These are phyloP conservation scores for Dasyornis broadbenti DNA, from an alignment of 2,113 vertebrate species.

Conservation along the genomic window DNA sequence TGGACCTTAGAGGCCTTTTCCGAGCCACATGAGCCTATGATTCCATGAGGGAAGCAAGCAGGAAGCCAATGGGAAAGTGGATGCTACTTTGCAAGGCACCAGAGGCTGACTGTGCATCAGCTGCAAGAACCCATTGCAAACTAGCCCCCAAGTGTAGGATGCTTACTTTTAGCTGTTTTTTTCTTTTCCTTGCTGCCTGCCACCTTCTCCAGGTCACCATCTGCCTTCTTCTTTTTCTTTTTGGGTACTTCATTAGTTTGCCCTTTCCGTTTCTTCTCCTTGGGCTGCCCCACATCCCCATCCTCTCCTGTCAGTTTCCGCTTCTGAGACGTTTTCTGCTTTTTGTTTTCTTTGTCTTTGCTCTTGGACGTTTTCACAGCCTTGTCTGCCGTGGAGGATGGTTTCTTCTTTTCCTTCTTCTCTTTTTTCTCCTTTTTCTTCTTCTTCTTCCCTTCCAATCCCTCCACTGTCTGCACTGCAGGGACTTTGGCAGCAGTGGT, in stretches of 20 bases:
- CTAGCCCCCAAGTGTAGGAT: not conserved
- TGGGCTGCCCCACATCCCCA: conserved; percentile 16
- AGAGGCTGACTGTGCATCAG: not conserved
- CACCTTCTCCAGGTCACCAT: not conserved
- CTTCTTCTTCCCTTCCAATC: conserved; percentile 26
- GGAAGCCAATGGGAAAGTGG: not conserved
- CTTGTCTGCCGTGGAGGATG: not conserved
- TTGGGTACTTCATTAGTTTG: conserved; percentile 21
- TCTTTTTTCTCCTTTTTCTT: conserved; percentile 59
- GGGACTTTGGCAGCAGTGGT: not conserved
- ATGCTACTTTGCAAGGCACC: not conserved
- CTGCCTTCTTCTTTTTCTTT: conserved; percentile 63
- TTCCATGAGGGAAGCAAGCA: not conserved
- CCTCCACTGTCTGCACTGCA: not conserved
- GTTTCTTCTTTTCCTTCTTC: conserved; percentile 45
- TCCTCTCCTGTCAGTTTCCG: conserved; percentile 46
- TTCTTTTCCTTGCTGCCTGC: conserved; percentile 53
- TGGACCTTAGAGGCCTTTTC: not conserved
- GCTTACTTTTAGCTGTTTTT: conserved; percentile 73
- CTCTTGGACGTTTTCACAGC: not conserved
- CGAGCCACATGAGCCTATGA: not conserved
- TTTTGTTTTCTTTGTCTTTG: conserved; percentile 63
- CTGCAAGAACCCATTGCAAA: not conserved
- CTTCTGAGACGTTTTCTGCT: conserved; percentile 45
- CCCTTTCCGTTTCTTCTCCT: conserved; percentile 49